phyloP scores from a whole-genome alignment of 2,113 vertebrate species.

The Gnathonemus echidnorhynchus region DNA sequence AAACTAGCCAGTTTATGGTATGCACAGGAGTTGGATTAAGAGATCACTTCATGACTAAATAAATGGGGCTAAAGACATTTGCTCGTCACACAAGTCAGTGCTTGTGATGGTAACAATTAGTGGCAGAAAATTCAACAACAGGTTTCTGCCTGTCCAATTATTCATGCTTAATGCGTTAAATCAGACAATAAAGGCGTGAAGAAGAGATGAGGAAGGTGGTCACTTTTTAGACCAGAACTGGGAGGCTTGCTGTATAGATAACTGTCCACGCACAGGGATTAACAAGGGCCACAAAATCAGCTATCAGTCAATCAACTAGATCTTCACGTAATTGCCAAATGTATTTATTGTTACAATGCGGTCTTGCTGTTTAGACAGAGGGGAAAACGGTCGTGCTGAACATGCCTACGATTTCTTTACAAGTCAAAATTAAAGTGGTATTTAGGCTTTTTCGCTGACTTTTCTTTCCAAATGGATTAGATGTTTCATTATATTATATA shows the following conservation, averaged over 20 bases:
- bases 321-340: background rate
- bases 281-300: background rate
- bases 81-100: background rate
- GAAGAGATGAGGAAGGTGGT: background rate
- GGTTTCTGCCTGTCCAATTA: background rate
- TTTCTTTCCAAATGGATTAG: background rate
- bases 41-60: background rate
- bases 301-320: background rate
- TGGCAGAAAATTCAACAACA: conserved; percentile 15
- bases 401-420: background rate
- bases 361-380: background rate
- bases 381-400: background rate
- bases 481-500: background rate
- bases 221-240: background rate
- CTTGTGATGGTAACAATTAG: conserved; percentile 3
- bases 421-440: background rate
- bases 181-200: background rate
- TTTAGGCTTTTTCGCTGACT: background rate
- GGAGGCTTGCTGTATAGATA: background rate
- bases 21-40: background rate
- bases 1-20: background rate
- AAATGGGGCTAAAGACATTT: background rate
- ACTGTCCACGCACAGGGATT: background rate
- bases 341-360: background rate
- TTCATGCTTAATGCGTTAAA: conserved; percentile 17